Percentiles rank a stretch among this genome's conserved stretches.
Conservation (phyloP, 1,140 invertebrate species). For the Tetraneura akinire region DNA sequence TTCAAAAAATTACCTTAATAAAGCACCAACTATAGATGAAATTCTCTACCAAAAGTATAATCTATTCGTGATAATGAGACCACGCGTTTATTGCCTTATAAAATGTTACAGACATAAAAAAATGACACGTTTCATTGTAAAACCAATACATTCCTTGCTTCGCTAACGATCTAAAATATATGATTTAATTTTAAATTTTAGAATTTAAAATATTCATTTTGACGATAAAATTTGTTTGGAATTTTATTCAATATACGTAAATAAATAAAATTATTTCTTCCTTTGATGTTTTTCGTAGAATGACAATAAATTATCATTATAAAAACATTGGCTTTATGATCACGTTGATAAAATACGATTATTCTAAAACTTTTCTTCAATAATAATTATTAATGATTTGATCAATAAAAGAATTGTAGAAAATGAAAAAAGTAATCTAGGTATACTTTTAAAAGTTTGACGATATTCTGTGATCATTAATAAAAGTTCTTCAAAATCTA, state of each 20-base stretch:
- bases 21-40: no score
- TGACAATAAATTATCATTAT: neutral
- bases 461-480: neutral
- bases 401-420: neutral
- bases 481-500: conserved; percentile 18
- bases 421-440: conserved; percentile 4
- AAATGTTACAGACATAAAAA: no score
- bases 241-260: neutral
- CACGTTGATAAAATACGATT: neutral
- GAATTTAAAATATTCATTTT: neutral
- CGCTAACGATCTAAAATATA: neutral
- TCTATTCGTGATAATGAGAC: no score
- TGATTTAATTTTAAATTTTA: conserved; percentile 10
- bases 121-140: no score
- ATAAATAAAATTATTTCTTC: neutral
- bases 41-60: no score
- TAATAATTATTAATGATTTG: neutral
- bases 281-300: neutral
- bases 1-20: no score
- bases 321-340: neutral
- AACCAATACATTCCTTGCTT: no score
- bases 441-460: conserved; percentile 13
- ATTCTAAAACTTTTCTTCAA: neutral
- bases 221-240: neutral
- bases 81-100: no score